Evolutionary conservation across 92 coral and sea anemone genomes (phyloP), one percentile per base, ranked within the genome.

Genomic region (Epizoanthus ramosus): DNA sequence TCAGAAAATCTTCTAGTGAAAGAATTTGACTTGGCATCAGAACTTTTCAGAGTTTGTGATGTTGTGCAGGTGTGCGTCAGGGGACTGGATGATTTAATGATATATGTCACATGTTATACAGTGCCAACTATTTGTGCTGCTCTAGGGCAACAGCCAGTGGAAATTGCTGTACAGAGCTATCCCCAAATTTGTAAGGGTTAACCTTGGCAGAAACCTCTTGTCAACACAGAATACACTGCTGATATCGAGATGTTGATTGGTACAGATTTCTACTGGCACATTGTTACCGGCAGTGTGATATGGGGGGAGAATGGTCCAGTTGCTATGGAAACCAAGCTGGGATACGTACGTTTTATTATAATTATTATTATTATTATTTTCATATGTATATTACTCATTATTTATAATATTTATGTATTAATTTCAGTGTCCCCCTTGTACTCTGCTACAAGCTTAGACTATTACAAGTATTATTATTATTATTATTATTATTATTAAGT

Each of bases 301-400:
- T 69, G 87, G 89, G 92, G 88, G 87, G 84, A 85, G 87, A 60
- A 45, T 22, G 92, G 87, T 28, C 92, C 87, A 19, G 76, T 85
- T 59, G 84, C 86, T 23, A 86, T 89, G 85, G 75, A 86, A 59
- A 59, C 90, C 23, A 74, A 77, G 28, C 41, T 89, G 14, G 87
- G 89, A 1, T 85, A 67, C 25, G 69, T 75, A 9, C 76, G 85
- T 3, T 89, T n/a, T n/a, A n/a, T n/a, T n/a, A n/a, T n/a, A n/a
- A n/a, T n/a, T n/a, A n/a, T n/a, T n/a, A n/a, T n/a, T n/a, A n/a
- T n/a, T n/a, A n/a, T n/a, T n/a, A n/a, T n/a, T n/a, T n/a, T n/a
- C n/a, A n/a, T n/a, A n/a, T n/a, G n/a, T n/a, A n/a, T n/a, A n/a
- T n/a, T n/a, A n/a, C n/a, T n/a, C n/a, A n/a, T n/a, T n/a, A n/a